phyloP scores from a whole-genome alignment of 2,797 vertebrate genomes.

The Pangasius djambal region DNA sequence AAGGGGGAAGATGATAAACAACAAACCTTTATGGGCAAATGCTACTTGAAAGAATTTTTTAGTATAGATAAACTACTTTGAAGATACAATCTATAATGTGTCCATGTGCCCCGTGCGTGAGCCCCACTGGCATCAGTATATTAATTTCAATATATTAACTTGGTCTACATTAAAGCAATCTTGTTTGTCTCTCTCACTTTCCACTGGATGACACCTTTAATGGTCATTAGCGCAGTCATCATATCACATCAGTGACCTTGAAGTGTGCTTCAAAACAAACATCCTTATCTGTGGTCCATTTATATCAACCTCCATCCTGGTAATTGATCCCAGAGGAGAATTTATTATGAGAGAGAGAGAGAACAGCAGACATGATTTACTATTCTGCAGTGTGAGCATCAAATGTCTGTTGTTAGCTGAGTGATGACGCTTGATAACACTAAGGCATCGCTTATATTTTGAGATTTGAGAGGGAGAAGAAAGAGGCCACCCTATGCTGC shows the following conservation, averaged over 20 bases:
- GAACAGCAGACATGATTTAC: constrained; percentile 46
- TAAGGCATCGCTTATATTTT: constrained; percentile 27
- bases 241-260: constrained; percentile 62
- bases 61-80: background rate
- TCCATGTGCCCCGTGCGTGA: background rate
- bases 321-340: constrained; percentile 57
- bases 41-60: background rate
- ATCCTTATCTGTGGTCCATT: constrained; percentile 47
- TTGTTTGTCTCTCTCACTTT: constrained; percentile 65
- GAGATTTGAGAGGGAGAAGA: background rate
- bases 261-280: constrained; percentile 48
- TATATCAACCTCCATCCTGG: constrained; percentile 52
- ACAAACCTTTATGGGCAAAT: background rate
- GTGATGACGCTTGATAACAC: background rate
- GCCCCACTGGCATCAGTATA: background rate
- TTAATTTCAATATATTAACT: constrained; percentile 12
- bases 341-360: constrained; percentile 43
- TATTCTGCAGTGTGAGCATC: constrained; percentile 41
- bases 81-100: background rate
- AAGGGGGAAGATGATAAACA: background rate
- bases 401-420: constrained; percentile 47
- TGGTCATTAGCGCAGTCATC: constrained; percentile 69
- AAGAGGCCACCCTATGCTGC: background rate
- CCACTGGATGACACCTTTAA: constrained; percentile 37
- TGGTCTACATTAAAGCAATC: constrained; percentile 62